A percentile compares a stretch with the other conserved stretches of the same genome.
Conservation (phyloP, 2,797 vertebrate genomes). For the Enteromius thamalakanensis region DNA sequence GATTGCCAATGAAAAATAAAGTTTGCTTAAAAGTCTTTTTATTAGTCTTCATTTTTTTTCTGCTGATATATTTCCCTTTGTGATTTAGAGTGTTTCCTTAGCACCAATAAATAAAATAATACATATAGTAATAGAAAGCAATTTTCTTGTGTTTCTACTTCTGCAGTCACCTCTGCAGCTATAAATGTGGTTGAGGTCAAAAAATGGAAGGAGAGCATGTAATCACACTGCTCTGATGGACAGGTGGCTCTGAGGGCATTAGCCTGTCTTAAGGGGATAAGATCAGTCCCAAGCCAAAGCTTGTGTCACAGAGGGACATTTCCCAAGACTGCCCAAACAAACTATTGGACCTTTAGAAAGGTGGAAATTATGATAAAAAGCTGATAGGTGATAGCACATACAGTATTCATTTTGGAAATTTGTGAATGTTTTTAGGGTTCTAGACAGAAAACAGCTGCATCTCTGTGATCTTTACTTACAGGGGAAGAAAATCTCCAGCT, state of each 20-base stretch:
- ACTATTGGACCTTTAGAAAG: slow-evolving; percentile 12
- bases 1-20: slow-evolving; percentile 48
- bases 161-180: neutral
- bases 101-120: neutral
- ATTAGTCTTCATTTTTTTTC: neutral
- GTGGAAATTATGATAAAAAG: neutral
- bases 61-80: neutral
- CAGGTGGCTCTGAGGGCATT: slow-evolving; percentile 56
- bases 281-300: slow-evolving; percentile 49
- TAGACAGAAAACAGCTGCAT: neutral
- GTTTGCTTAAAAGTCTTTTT: neutral
- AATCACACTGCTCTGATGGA: slow-evolving; percentile 45
- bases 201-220: neutral
- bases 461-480: slow-evolving; percentile 26
- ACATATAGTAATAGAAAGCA: neutral
- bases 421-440: neutral
- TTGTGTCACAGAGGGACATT: slow-evolving; percentile 24
- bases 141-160: neutral
- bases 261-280: slow-evolving; percentile 57
- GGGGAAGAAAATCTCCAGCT: slow-evolving; percentile 45
- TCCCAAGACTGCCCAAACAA: slow-evolving; percentile 28
- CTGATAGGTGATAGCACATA: neutral
- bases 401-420: neutral
- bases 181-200: slow-evolving; percentile 8
- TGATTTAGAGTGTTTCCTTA: neutral